These are phyloP conservation scores for Ctenicera cuprea DNA, from an alignment of 2,888 invertebrate species.

Conservation along the genomic window DNA sequence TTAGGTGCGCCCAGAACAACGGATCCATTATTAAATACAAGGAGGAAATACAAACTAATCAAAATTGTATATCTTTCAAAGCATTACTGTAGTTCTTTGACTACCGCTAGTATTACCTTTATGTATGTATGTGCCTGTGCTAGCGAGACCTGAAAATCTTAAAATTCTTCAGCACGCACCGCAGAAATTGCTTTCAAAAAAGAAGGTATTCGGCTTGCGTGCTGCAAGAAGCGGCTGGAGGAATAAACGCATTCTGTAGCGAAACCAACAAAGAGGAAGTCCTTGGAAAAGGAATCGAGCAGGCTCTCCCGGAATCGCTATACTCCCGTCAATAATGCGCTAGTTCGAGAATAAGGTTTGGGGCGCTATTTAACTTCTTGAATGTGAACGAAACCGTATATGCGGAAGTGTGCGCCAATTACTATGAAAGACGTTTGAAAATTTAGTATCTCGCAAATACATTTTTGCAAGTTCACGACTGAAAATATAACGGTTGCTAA, in stretches of 20 bases:
- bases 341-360: not conserved
- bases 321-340: not conserved
- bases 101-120: no score
- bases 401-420: no score
- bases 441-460: no score
- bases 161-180: not conserved
- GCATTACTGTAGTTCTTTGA: no score
- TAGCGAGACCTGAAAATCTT: not conserved
- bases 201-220: constrained; percentile 9
- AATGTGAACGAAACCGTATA: not conserved
- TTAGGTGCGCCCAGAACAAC: no score
- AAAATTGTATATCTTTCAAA: no score
- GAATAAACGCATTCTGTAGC: constrained; percentile 12
- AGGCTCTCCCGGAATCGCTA: not conserved
- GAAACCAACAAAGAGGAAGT: not conserved
- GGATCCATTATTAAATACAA: no score
- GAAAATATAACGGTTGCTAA: no score
- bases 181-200: constrained; percentile 7
- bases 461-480: no score
- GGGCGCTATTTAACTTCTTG: not conserved
- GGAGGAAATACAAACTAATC: no score
- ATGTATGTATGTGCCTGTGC: not conserved
- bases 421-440: no score
- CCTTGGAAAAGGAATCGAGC: not conserved
- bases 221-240: not conserved